Evolutionary conservation across 2,113 vertebrate species (phyloP).

Genomic region (Ptilorrhoa leucosticta): DNA sequence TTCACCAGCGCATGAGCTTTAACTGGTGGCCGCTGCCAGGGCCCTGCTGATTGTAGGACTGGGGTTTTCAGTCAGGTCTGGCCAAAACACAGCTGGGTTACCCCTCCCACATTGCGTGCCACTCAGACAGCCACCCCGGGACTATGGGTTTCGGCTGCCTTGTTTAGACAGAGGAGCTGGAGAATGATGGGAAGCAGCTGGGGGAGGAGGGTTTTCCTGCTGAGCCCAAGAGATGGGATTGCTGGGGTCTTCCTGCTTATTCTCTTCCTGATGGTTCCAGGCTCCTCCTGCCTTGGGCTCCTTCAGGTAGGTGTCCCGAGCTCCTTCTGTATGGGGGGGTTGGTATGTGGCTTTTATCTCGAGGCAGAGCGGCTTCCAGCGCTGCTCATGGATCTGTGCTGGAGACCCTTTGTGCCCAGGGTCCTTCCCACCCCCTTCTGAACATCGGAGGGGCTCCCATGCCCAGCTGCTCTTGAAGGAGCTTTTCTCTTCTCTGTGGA

Average conservation of each 20-base stretch:
- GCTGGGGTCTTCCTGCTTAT: neutral
- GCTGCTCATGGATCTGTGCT: neutral
- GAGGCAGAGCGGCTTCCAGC: neutral
- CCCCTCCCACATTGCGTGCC: neutral
- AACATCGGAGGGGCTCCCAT: neutral
- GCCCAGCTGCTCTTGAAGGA: neutral
- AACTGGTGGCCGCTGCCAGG: fast-evolving
- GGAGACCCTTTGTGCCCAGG: too few species aligned
- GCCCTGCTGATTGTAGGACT: neutral
- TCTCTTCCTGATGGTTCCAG: neutral
- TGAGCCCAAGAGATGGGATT: neutral
- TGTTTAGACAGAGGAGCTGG: neutral
- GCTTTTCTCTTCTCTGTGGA: neutral
- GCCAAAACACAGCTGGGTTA: neutral
- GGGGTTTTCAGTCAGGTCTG: neutral
- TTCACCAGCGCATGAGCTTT: neutral
- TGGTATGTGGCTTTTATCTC: neutral
- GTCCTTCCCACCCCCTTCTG: neutral
- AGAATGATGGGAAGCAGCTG: neutral
- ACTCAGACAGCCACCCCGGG: fast-evolving
- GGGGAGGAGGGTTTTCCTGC: neutral
- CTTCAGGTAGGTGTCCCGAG: neutral
- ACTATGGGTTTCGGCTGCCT: neutral
- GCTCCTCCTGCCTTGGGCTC: neutral
- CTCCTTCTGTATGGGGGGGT: neutral